Evolutionary conservation across 2,113 vertebrate genomes (phyloP).

Genomic region (Saimiri boliviensis): DNA sequence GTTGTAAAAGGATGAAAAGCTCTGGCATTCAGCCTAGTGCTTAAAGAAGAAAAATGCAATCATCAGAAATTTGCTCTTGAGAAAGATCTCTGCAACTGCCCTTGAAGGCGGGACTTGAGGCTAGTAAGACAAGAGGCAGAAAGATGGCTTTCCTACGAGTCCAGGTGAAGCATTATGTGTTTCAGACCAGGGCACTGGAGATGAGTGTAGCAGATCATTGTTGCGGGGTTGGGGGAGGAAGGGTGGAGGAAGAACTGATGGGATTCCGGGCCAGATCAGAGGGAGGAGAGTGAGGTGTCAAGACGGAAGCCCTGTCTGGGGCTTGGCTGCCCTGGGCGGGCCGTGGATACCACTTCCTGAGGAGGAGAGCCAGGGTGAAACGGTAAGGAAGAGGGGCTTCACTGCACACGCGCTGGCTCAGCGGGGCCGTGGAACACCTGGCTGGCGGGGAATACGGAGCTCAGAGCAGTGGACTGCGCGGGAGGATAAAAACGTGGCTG

Average conservation of each 20-base stretch:
- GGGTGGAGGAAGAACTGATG: neutral
- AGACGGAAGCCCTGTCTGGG: neutral
- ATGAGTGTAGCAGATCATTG: too few species aligned
- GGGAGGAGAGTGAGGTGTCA: neutral
- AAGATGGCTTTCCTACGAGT: neutral
- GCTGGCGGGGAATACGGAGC: neutral
- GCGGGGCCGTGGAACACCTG: too few species aligned
- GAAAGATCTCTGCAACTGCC: neutral
- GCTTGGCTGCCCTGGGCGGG: neutral
- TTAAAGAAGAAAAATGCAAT: neutral
- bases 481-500: neutral
- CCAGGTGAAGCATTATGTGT: too few species aligned
- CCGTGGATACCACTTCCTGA: neutral
- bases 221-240: rapidly evolving
- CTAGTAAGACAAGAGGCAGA: neutral
- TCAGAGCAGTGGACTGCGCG: neutral
- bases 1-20: neutral
- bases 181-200: neutral
- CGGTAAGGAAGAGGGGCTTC: neutral
- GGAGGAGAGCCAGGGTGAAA: neutral
- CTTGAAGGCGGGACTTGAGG: neutral
- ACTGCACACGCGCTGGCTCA: neutral
- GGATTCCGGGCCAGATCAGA: neutral
- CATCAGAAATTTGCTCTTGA: neutral
- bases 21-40: neutral